A percentile compares a stretch with the other conserved stretches of the same genome.
These are phyloP conservation scores for Bubo scandiacus DNA, from an alignment of 2,113 vertebrate genomes.

Conservation along the genomic window DNA sequence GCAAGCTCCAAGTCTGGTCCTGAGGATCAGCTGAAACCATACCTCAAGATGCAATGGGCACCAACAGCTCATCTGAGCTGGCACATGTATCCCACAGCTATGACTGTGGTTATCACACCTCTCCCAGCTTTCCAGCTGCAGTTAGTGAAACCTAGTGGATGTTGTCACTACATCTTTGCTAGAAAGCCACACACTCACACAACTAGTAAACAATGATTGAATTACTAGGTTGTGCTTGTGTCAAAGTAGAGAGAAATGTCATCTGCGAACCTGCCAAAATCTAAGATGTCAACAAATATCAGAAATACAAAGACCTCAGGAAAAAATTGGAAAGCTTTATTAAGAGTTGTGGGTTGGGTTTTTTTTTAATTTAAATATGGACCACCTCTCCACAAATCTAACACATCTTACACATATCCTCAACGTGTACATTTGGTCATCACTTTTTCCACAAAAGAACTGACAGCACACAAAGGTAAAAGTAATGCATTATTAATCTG, in stretches of 20 bases:
- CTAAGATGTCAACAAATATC: background rate
- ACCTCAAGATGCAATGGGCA: background rate
- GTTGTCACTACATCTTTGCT: background rate
- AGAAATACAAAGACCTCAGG: background rate
- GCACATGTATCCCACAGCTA: background rate
- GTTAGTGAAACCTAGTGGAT: background rate
- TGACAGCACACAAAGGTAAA: background rate
- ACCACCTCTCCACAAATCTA: background rate
- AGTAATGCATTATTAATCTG: background rate
- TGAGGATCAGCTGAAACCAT: background rate
- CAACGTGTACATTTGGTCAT: background rate
- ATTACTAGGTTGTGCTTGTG: too few species aligned
- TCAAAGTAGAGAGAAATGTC: background rate
- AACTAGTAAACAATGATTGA: background rate
- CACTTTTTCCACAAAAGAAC: background rate
- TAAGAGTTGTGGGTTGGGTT: background rate
- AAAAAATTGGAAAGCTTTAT: background rate
- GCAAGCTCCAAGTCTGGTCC: background rate
- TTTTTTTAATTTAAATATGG: background rate
- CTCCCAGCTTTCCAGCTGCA: background rate
- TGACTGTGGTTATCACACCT: background rate
- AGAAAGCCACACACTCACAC: background rate
- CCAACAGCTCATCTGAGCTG: background rate
- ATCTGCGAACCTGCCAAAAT: background rate
- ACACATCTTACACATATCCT: background rate